phyloP scores from a whole-genome alignment of 2,888 invertebrate genomes.

The Eremobia ochroleuca region DNA sequence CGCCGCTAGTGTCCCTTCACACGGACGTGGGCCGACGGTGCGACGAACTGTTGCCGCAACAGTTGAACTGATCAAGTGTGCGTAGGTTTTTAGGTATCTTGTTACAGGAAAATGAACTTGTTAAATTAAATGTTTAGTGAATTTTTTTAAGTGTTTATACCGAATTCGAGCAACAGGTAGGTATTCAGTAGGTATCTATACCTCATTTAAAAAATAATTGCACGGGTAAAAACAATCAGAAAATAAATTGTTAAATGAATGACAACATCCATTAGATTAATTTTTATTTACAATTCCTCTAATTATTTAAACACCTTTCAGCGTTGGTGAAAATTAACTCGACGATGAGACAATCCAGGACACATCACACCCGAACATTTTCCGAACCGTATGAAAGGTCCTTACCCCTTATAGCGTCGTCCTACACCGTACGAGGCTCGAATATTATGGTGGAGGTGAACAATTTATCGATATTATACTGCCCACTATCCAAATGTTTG shows the following conservation, averaged over 20 bases:
- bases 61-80: slow-evolving; percentile 26
- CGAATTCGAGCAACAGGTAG: neutral
- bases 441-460: slow-evolving; percentile 76
- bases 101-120: slow-evolving; percentile 45
- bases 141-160: neutral
- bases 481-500: slow-evolving; percentile 72
- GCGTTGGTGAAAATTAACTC: neutral
- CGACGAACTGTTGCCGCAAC: slow-evolving; percentile 62
- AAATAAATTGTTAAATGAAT: neutral
- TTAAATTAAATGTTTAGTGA: slow-evolving; percentile 19
- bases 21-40: slow-evolving; percentile 69
- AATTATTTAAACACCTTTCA: neutral
- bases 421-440: slow-evolving; percentile 70
- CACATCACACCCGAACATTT: neutral
- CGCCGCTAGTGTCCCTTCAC: slow-evolving; percentile 81
- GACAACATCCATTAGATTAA: neutral
- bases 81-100: slow-evolving; percentile 42
- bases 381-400: slow-evolving; percentile 51
- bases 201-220: neutral
- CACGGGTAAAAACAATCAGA: neutral
- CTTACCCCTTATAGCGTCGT: slow-evolving; percentile 56
- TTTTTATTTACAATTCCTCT: neutral
- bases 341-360: slow-evolving; percentile 1
- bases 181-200: neutral
- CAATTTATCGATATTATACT: slow-evolving; percentile 81